Evolutionary conservation across 2,888 invertebrate species (phyloP), one percentile per base, ranked within the genome.

Genomic region (Chloromyia formosa): DNA sequence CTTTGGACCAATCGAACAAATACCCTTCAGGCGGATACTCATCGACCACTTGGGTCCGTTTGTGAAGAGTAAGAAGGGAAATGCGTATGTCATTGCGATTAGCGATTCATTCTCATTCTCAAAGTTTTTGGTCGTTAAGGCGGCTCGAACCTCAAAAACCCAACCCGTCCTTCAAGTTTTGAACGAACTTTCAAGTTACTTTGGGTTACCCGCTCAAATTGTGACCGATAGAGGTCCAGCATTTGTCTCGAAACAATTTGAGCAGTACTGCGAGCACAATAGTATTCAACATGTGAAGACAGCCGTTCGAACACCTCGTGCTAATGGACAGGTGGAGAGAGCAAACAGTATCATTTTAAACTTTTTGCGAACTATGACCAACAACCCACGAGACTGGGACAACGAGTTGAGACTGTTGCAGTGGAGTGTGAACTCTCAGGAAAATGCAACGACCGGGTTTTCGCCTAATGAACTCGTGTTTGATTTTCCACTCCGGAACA

Each of bases 141-240:
- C 77, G 16, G 77, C 74, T n/a, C 23, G 66, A 58, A 54, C 23
- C 7, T 78, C 78, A 1, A 80, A 78, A 54, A 76, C 78, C 0
- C 68, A 76, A 7, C 78, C 78, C 0, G 79, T 80, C 0, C n/a
- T 79, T 9, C 71, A 73, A 14, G 60, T 75, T 0, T 20, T 78
- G 23, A 75, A 73, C 20, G 77, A 80, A 1, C 10, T 79, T 0
- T 49, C 75, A 14, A 12, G 9, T 3, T 53, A 10, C 14, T 81
- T 80, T 74, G 81, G 80, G 0, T 77, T 77, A 7, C 80, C 81
- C 7, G 68, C 54, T 16, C 64, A 78, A 14, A 77, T 82, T 1
- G 76, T 81, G 9, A 78, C 78, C 5, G 80, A 82, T 73, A 69
- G 80, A 71, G 81, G 80, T 12, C 78, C 80, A 1, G 80, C 80